These are phyloP conservation scores for Hyposoter dolosus DNA, from an alignment of 2,888 invertebrate genomes.

Conservation along the genomic window DNA sequence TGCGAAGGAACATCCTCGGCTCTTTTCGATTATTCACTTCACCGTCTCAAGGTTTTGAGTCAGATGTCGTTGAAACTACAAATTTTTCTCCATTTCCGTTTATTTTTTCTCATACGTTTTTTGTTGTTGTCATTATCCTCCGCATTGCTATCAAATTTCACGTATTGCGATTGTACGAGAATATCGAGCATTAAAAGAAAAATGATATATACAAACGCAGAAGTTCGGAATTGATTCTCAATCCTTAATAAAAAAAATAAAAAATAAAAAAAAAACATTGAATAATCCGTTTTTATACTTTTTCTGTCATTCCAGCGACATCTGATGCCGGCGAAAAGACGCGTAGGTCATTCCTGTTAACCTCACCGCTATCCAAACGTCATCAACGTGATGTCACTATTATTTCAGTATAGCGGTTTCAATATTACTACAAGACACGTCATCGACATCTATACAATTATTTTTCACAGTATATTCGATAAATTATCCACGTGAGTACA, in stretches of 20 bases:
- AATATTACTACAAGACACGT: conserved; percentile 33
- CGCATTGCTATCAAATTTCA: not conserved
- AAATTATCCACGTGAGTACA: not conserved
- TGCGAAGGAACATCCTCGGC: not conserved
- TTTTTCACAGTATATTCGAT: not conserved
- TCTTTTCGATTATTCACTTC: not conserved
- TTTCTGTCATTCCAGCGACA: not conserved
- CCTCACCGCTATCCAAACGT: conserved; percentile 56
- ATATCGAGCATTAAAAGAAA: not conserved
- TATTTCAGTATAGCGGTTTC: conserved; percentile 56
- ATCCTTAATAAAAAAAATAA: not conserved
- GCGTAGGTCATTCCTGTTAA: conserved; percentile 60
- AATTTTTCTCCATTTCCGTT: not conserved
- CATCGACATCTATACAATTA: conserved; percentile 16
- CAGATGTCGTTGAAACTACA: not conserved
- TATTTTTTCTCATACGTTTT: not conserved
- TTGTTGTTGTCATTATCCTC: not conserved
- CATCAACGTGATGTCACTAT: conserved; percentile 65
- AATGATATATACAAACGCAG: not conserved
- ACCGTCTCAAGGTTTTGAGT: not conserved
- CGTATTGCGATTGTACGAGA: not conserved
- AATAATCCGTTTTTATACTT: not conserved
- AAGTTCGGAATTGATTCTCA: not conserved
- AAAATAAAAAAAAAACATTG: not conserved
- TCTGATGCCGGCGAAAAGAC: conserved; percentile 2